Percentiles rank a stretch among this genome's conserved stretches.
These are phyloP conservation scores for Trematocara zebra DNA, from an alignment of 2,113 vertebrate species.

Conservation along the genomic window DNA sequence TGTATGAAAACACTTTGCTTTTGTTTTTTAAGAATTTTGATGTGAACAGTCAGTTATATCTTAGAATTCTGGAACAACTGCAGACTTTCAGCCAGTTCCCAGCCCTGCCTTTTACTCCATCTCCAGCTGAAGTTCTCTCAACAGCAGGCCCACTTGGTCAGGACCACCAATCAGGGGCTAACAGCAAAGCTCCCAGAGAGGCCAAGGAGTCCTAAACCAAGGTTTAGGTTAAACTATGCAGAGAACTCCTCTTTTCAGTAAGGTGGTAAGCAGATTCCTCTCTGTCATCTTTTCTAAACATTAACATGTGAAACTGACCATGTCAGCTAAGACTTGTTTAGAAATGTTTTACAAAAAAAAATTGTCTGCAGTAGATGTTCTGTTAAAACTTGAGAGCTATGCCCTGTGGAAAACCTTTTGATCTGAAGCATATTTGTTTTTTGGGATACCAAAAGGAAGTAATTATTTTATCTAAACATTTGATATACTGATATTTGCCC, in stretches of 20 bases:
- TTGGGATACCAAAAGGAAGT: not conserved
- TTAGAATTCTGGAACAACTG: not conserved
- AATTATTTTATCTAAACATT: not conserved
- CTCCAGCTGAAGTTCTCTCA: not conserved
- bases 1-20: not conserved
- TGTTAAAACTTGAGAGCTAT: not conserved
- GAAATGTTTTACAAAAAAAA: not conserved
- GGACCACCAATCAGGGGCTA: constrained; percentile 4
- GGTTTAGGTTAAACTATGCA: not conserved
- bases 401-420: not conserved
- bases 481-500: not conserved
- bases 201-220: not conserved
- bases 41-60: not conserved
- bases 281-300: not conserved
- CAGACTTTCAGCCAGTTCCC: not conserved
- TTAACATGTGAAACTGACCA: not conserved
- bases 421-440: not conserved
- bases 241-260: not conserved
- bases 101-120: not conserved
- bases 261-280: not conserved
- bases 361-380: not conserved
- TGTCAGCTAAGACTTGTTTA: not conserved
- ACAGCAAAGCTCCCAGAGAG: not conserved
- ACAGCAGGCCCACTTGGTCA: not conserved
- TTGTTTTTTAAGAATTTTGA: not conserved